Conservation (phyloP, 1,140 invertebrate genomes). For the Drosophila suzukii region DNA sequence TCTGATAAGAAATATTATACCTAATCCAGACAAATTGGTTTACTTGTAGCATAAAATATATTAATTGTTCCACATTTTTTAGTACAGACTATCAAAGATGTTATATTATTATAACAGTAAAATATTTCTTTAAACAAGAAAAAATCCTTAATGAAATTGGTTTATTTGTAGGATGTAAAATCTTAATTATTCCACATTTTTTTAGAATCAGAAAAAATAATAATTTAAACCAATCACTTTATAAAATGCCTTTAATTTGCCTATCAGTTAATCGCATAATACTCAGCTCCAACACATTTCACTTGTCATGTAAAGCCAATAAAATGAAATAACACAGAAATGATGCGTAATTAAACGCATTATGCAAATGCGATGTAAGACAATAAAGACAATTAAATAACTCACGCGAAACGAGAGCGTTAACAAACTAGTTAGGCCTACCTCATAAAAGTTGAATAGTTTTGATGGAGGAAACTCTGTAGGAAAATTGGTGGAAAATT, state of each 20-base stretch:
- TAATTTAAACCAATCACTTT: not conserved
- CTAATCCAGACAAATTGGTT: not conserved
- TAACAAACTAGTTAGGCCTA: constrained; percentile 27
- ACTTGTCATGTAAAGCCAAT: constrained; percentile 58
- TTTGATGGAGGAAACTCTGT: not conserved
- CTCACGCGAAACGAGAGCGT: constrained; percentile 27
- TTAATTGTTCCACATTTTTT: too few relatives aligned
- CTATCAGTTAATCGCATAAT: constrained; percentile 20
- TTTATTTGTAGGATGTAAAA: too few relatives aligned
- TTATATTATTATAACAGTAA: not conserved
- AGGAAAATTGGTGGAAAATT: constrained; percentile 12
- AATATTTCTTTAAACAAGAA: not conserved
- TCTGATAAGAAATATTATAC: not conserved
- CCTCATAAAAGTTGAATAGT: not conserved
- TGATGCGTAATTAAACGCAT: constrained; percentile 65
- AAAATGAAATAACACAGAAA: constrained; percentile 54
- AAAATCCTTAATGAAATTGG: not conserved
- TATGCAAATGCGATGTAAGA: constrained; percentile 59
- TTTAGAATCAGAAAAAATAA: too few relatives aligned
- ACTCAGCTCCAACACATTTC: constrained; percentile 15
- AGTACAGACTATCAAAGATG: too few relatives aligned
- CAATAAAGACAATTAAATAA: constrained; percentile 52
- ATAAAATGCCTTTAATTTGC: constrained; percentile 10
- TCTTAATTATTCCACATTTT: too few relatives aligned
- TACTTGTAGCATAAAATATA: not conserved